phyloP scores from a whole-genome alignment of 2,888 invertebrate genomes.

The Drosophila infuscata region DNA sequence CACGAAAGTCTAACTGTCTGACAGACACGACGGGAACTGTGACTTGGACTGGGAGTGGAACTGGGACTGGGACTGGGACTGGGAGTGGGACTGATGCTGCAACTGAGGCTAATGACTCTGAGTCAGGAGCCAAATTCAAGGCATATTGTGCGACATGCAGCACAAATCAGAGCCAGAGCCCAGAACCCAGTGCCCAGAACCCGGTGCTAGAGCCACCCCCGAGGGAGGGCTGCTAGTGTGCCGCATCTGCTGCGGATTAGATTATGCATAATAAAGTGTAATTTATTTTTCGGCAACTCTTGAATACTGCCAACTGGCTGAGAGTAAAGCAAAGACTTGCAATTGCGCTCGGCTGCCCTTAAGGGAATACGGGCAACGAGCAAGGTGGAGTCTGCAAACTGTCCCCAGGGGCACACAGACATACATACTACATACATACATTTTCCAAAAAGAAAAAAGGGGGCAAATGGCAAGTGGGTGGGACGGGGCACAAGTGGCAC shows the following conservation, averaged over 20 bases:
- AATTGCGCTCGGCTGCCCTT: conserved; percentile 6
- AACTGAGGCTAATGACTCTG: conserved; percentile 57
- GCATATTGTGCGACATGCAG: conserved; percentile 53
- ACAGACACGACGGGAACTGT: conserved; percentile 53
- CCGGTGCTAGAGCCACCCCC: conserved; percentile 16
- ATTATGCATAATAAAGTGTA: conserved; percentile 85
- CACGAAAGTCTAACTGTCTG: conserved; percentile 31
- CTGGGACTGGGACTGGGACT: conserved; percentile 4
- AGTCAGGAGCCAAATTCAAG: conserved; percentile 56
- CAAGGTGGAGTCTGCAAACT: conserved; percentile 52
- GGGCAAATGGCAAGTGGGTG: neutral
- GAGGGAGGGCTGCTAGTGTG: conserved; percentile 32
- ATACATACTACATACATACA: conserved; percentile 34
- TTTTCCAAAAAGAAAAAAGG: conserved; percentile 21
- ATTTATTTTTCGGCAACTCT: conserved; percentile 79
- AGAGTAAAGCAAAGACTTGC: conserved; percentile 34
- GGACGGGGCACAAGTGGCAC: neutral
- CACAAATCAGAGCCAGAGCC: conserved; percentile 41
- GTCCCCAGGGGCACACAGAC: conserved; percentile 43
- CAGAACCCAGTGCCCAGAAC: neutral
- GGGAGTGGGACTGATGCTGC: conserved; percentile 5
- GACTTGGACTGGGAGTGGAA: neutral
- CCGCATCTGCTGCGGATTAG: conserved; percentile 84
- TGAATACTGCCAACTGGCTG: conserved; percentile 50
- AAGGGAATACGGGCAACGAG: conserved; percentile 34